Percentiles rank a stretch among this genome's conserved stretches.
Evolutionary conservation across 1,140 invertebrate genomes (phyloP).

Genomic region (Ostrea edulis): DNA sequence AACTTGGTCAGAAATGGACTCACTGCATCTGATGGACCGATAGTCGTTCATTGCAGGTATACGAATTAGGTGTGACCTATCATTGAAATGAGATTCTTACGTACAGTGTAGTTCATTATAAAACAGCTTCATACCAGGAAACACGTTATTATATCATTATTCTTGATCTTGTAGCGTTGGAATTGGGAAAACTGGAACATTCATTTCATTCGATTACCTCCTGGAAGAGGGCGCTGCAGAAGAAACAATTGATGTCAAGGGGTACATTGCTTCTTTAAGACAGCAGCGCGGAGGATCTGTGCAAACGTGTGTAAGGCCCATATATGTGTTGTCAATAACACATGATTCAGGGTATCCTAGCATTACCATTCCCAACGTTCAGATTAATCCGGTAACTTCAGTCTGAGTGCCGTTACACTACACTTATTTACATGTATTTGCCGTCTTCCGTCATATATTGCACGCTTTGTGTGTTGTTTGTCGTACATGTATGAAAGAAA

Average conservation of each 20-base stretch:
- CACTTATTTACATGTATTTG: too few species aligned
- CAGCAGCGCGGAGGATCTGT: background rate
- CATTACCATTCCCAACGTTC: too few species aligned
- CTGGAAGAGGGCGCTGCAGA: constrained; percentile 25
- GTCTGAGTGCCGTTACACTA: too few species aligned
- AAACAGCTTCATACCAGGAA: too few species aligned
- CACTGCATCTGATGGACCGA: background rate
- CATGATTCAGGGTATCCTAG: too few species aligned
- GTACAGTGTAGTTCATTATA: background rate
- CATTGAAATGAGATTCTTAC: too few species aligned
- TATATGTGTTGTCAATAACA: too few species aligned
- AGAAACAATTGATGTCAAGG: background rate
- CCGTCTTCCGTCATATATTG: too few species aligned
- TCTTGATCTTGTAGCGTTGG: background rate
- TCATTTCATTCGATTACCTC: constrained; percentile 8
- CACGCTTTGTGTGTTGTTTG: too few species aligned
- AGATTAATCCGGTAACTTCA: too few species aligned
- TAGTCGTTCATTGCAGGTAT: constrained; percentile 15
- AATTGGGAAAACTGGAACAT: background rate
- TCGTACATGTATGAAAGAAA: too few species aligned
- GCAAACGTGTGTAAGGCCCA: background rate
- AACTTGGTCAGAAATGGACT: background rate
- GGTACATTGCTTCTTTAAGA: background rate
- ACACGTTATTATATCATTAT: too few species aligned
- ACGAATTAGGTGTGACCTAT: background rate